Base-by-base conservation (phyloP, 1,140 invertebrate species). In the Monochamus saltuarius region DNA sequence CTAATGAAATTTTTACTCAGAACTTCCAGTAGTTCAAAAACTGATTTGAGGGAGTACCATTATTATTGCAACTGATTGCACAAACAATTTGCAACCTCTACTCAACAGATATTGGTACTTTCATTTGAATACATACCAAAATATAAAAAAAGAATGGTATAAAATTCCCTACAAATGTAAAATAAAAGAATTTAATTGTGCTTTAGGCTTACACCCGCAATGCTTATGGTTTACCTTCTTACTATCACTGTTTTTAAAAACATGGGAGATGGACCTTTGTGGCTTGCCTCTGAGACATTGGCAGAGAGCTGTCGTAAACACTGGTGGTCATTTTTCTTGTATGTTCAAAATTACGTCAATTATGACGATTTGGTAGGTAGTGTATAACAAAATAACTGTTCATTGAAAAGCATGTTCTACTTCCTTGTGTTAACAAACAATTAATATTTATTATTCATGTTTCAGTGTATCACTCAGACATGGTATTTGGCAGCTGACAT, bases 401-500 rank as follows among this genome's bases (percentile, higher is more conserved):
- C 2, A 19, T 47, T 22, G 10, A 14, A 38, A 38, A 1, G 19
- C 19, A 47, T 11, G 11, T 14, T 2, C 14, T 37, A 11, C 4
- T 22, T 46, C n/a, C n/a, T n/a, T n/a, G n/a, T n/a, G n/a, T n/a
- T n/a, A n/a, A n/a, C n/a, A n/a, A n/a, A n/a, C n/a, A n/a, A n/a
- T n/a, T n/a, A n/a, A n/a, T n/a, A n/a, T n/a, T n/a, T n/a, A n/a
- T n/a, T n/a, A n/a, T n/a, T n/a, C n/a, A n/a, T n/a, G n/a, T 77
- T 79, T 42, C 67, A 87, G 87, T 90, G 89, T 71, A 50, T 82
- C 3, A 56, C 59, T 3, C 81, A 81, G n/a, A 75, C 80, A 0
- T 84, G 82, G 81, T 83, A 81, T 56, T 56, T 84, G 16, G 78
- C 88, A 1, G 86, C 88, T 35, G 89, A 91, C 66, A 86, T 89